Base-by-base conservation (phyloP, 1,140 invertebrate species). In the Maniola jurtina region DNA sequence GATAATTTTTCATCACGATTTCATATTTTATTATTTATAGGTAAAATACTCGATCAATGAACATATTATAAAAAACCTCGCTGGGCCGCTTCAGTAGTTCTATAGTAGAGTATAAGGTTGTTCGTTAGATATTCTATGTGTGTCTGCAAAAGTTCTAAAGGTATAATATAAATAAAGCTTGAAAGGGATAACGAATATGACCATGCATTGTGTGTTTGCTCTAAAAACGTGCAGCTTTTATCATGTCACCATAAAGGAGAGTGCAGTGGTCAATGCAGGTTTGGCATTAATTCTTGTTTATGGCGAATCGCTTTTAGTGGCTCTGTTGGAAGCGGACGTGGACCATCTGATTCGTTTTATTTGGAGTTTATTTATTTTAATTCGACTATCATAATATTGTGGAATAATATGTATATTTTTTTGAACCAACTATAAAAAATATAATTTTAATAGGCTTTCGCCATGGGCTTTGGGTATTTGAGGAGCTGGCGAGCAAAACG, bases 231-330 rank as follows among this genome's bases (percentile, higher is more conserved):
- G 68, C 63, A 74, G 74, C 79, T 84, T 85, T 82, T 86, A 84
- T 85, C 75, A 77, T 78, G 72, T 78, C 77, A 78, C 79, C 75
- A 81, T 87, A 87, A 84, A 85, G 79, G 76, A 79, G 79, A 86
- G 83, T 87, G 80, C 80, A 80, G 72, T 76, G 78, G 79, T 79
- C 80, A 71, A 81, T 82, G 80, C 79, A 80, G 75, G 81, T 84
- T 85, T 73, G 78, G 79, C 78, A 75, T 81, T 88, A 85, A 89
- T 84, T 87, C 86, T 84, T 86, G 84, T 86, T 89, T 87, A 88
- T 81, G 80, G 77, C 81, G 77, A 81, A 79, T 81, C 80, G 81
- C 83, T 89, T 89, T 88, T 85, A 88, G 82, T 80, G 79, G 77
- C 73, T 34, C 72, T 79, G 77, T 82, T 78, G 52, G 34, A 55